phyloP scores from a whole-genome alignment of 2,797 vertebrate genomes.

The Leptatherina wallacei region DNA sequence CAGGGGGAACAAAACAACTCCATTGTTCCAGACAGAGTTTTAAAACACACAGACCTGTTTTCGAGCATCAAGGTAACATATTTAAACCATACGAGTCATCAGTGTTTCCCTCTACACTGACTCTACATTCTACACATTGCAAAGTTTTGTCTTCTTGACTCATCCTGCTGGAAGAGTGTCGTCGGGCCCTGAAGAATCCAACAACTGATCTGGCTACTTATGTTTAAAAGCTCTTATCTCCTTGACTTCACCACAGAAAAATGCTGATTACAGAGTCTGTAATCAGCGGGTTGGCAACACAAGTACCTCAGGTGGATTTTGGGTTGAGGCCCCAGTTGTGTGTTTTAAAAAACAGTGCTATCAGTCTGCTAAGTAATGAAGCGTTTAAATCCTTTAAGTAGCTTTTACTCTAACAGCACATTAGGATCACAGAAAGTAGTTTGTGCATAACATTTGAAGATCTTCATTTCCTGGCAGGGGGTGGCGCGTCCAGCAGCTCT shows the following conservation, averaged over 20 bases:
- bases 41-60: constrained; percentile 38
- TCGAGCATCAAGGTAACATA: constrained; percentile 35
- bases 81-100: constrained; percentile 39
- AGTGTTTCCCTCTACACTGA: constrained; percentile 39
- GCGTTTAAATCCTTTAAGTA: constrained; percentile 6
- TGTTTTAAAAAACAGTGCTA: too few species aligned
- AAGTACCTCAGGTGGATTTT: constrained; percentile 51
- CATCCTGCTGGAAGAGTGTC: constrained; percentile 48
- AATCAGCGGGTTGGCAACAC: constrained; percentile 14
- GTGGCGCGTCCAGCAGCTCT: constrained; percentile 22
- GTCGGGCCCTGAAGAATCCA: constrained; percentile 30
- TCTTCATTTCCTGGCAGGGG: constrained; percentile 27
- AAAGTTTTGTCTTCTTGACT: constrained; percentile 45
- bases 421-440: constrained; percentile 28
- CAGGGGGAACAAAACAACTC: constrained; percentile 2
- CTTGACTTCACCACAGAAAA: constrained; percentile 22
- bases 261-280: constrained; percentile 25
- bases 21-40: constrained; percentile 8
- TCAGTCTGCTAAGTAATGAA: constrained; percentile 15
- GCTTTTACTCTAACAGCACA: constrained; percentile 20
- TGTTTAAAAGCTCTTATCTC: constrained; percentile 22
- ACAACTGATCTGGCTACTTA: constrained; percentile 20
- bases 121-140: constrained; percentile 36
- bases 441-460: constrained; percentile 25
- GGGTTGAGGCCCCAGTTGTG: constrained; percentile 27